Conservation (phyloP, 2,797 vertebrate genomes). For the Sebastes jordani region DNA sequence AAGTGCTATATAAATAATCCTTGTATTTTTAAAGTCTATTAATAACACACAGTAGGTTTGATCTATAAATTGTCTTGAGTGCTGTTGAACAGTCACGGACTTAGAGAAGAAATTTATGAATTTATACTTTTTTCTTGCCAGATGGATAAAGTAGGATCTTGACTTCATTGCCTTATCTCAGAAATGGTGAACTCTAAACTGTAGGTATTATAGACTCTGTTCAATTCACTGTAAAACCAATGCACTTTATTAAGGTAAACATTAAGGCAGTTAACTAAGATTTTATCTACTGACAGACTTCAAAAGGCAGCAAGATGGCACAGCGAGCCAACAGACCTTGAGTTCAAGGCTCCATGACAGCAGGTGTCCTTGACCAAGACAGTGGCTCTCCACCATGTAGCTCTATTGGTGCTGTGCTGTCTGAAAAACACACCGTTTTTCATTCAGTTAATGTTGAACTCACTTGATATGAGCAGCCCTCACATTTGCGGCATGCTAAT, state of each 20-base stretch:
- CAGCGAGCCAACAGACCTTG: neutral
- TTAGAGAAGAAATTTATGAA: conserved; percentile 50
- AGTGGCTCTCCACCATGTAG: neutral
- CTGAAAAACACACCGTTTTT: neutral
- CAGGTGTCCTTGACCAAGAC: conserved; percentile 27
- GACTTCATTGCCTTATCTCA: conserved; percentile 25
- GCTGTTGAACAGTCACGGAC: conserved; percentile 37
- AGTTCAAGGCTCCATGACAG: conserved; percentile 16
- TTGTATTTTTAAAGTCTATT: conserved; percentile 35
- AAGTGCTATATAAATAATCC: conserved; percentile 68
- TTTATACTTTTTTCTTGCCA: conserved; percentile 39
- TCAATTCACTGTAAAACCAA: neutral
- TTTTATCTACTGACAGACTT: neutral
- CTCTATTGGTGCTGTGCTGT: neutral
- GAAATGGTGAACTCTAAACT: neutral
- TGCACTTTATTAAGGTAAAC: neutral
- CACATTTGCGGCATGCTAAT: neutral
- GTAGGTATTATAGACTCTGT: neutral
- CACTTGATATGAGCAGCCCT: neutral
- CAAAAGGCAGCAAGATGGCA: neutral
- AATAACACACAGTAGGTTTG: conserved; percentile 18
- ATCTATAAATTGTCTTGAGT: conserved; percentile 25
- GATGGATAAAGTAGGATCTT: conserved; percentile 39
- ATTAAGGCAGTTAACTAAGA: neutral
- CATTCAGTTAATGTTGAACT: neutral